Conservation (phyloP, 2,888 invertebrate genomes). For the Tipula lateralis region DNA sequence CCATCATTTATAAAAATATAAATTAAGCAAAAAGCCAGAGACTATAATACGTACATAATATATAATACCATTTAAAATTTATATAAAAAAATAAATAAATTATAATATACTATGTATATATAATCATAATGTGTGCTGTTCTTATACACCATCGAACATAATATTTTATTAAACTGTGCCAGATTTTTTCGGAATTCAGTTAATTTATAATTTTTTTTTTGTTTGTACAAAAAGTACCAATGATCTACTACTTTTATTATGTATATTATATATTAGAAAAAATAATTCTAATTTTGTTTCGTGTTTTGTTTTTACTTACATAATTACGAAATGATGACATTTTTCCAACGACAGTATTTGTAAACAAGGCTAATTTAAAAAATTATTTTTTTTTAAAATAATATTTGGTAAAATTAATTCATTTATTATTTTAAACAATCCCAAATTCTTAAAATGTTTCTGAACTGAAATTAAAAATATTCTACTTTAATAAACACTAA, state of each 20-base stretch:
- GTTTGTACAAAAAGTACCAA: conserved; percentile 11
- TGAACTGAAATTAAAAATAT: background rate
- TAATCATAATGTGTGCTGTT: background rate
- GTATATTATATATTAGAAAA: background rate
- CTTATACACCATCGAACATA: background rate
- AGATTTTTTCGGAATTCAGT: conserved; percentile 24
- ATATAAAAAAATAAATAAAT: background rate
- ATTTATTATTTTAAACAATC: background rate
- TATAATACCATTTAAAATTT: background rate
- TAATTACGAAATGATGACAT: conserved; percentile 19
- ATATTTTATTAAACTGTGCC: conserved; percentile 21
- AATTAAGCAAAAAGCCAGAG: background rate
- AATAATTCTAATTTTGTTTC: background rate
- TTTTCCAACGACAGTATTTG: background rate
- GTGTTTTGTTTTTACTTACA: background rate
- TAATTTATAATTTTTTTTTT: background rate
- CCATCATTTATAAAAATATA: background rate
- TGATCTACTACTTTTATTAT: background rate
- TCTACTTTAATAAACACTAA: background rate
- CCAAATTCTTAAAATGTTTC: background rate
- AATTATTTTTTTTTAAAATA: background rate
- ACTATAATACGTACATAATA: background rate
- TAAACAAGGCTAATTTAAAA: conserved; percentile 3
- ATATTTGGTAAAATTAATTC: background rate
- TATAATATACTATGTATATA: background rate